These are phyloP conservation scores for Platorchestia sp. DNA, from an alignment of 1,140 invertebrate species.

Conservation along the genomic window DNA sequence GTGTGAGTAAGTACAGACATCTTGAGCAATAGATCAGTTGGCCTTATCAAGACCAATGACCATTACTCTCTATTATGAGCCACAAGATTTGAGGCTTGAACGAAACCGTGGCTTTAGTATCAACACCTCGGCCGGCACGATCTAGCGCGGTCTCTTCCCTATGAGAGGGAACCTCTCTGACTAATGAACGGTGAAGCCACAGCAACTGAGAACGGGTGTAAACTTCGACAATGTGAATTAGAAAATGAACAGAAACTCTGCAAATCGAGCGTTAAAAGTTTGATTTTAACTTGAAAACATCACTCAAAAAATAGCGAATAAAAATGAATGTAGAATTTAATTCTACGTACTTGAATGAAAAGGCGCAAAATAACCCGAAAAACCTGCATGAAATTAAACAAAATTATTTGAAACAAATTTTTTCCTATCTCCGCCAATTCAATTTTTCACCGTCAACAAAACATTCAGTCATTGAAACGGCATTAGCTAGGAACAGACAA, in stretches of 20 bases:
- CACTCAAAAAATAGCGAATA: too few species aligned
- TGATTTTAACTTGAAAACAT: not conserved
- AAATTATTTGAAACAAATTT: not conserved
- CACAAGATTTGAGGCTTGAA: conserved; percentile 35
- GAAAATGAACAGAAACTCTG: not conserved
- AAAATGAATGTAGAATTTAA: not conserved
- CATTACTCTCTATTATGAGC: conserved; percentile 54
- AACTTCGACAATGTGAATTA: not conserved
- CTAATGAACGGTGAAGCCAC: not conserved
- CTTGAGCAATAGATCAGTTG: conserved; percentile 53
- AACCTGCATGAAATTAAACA: not conserved
- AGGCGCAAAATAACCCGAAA: not conserved
- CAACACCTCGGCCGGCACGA: conserved; percentile 49
- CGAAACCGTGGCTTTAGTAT: conserved; percentile 15
- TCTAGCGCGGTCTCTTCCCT: not conserved
- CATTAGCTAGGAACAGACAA: not conserved
- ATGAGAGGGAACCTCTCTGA: conserved; percentile 41
- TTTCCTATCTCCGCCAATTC: too few species aligned
- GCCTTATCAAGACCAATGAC: conserved; percentile 53
- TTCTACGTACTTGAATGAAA: not conserved
- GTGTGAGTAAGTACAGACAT: conserved; percentile 54
- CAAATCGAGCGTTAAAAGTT: not conserved
- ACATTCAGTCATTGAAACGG: not conserved
- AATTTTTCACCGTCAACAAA: too few species aligned
- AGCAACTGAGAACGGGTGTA: not conserved